Conservation (phyloP, 2,113 vertebrate species). For the Megaceryle torquata region DNA sequence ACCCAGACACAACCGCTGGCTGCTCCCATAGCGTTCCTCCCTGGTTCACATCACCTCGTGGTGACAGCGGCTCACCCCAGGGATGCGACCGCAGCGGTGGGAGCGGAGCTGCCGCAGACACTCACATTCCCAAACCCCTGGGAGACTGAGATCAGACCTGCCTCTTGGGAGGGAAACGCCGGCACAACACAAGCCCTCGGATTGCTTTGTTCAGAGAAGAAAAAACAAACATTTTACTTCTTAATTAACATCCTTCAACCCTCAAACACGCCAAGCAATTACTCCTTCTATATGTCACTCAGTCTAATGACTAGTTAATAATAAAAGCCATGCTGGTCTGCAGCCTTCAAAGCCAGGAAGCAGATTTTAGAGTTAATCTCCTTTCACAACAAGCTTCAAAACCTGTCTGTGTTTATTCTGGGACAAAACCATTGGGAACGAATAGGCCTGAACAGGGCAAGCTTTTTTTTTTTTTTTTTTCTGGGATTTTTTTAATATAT, state of each 20-base stretch:
- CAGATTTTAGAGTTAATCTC: constrained; percentile 38
- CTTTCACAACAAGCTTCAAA: constrained; percentile 40
- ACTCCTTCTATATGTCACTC: constrained; percentile 16
- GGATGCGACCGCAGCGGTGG: accelerated
- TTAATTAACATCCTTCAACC: constrained; percentile 22
- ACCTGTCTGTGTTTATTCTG: constrained; percentile 48
- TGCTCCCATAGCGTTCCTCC: accelerated
- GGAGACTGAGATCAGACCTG: neutral
- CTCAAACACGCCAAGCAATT: neutral
- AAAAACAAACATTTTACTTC: constrained; percentile 50
- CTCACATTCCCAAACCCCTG: neutral
- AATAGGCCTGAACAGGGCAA: neutral
- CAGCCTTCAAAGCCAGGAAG: constrained; percentile 45
- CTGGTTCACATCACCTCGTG: accelerated
- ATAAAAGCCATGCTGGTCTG: constrained; percentile 8
- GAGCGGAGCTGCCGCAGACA: neutral
- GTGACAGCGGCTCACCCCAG: neutral
- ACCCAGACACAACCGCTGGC: neutral
- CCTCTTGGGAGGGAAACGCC: neutral
- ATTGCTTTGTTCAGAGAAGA: neutral
- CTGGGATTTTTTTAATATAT: neutral
- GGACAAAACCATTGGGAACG: neutral
- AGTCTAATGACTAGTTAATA: neutral
- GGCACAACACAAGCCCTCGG: neutral
- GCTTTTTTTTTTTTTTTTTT: neutral